A percentile compares a stretch with the other conserved stretches of the same genome.
These are phyloP conservation scores for Melanotaenia pygmaea DNA, from an alignment of 2,797 vertebrate species.

Conservation along the genomic window DNA sequence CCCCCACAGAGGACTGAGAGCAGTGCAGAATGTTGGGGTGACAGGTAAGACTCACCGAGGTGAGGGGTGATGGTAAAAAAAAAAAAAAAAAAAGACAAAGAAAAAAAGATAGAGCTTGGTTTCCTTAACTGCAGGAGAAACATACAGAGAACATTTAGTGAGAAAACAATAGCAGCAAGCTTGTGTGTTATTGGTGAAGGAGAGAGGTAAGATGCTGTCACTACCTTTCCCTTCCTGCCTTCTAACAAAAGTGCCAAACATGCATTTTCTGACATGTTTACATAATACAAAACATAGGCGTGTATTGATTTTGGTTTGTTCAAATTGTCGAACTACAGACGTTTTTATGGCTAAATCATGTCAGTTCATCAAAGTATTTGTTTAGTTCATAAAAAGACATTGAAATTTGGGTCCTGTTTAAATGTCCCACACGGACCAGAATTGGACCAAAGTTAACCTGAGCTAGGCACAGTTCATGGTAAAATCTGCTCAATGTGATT, in stretches of 20 bases:
- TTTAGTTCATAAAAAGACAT: too few relatives aligned
- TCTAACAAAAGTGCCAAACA: neutral
- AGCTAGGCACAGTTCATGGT: too few relatives aligned
- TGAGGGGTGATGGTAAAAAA: conserved; percentile 27
- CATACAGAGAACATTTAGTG: neutral
- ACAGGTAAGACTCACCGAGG: conserved; percentile 66
- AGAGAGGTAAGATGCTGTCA: neutral
- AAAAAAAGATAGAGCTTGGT: neutral
- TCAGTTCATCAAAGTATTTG: too few relatives aligned
- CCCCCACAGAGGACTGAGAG: conserved; percentile 72
- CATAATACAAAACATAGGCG: neutral
- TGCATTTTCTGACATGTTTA: neutral
- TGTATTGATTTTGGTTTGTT: too few relatives aligned
- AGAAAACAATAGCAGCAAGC: neutral
- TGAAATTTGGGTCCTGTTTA: too few relatives aligned
- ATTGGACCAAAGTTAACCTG: too few relatives aligned
- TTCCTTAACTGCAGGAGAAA: neutral
- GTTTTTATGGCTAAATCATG: too few relatives aligned
- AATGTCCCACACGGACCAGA: too few relatives aligned
- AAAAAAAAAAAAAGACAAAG: neutral
- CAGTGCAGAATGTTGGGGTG: conserved; percentile 54
- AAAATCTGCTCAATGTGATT: too few relatives aligned
- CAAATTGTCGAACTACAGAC: too few relatives aligned
- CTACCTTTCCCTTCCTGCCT: neutral
- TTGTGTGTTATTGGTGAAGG: neutral